Evolutionary conservation across 2,888 invertebrate genomes (phyloP).

Genomic region (Leucozona laternaria): DNA sequence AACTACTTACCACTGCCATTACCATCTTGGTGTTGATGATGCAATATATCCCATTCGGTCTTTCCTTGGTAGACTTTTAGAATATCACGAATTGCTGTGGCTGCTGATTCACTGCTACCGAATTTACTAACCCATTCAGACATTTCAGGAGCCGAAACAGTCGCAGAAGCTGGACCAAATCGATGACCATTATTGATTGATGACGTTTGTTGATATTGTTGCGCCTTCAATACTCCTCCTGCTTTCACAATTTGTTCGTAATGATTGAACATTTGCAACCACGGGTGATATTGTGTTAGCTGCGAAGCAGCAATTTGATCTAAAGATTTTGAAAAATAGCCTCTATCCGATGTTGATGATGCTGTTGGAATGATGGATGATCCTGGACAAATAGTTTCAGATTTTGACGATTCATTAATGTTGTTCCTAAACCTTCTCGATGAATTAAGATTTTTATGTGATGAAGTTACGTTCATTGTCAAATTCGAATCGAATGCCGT

Average conservation of each 20-base stretch:
- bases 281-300: constrained; percentile 12
- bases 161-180: neutral
- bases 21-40: neutral
- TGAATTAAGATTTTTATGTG: neutral
- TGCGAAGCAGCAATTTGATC: neutral
- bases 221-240: neutral
- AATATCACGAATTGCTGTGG: constrained; percentile 48
- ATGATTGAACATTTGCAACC: constrained; percentile 50
- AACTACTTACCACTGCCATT: constrained; percentile 28
- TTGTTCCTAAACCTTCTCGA: neutral
- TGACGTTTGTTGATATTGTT: neutral
- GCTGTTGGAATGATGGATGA: neutral
- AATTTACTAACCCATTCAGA: constrained; percentile 49
- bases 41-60: neutral
- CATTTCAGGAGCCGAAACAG: neutral
- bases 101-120: constrained; percentile 13
- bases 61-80: constrained; percentile 31
- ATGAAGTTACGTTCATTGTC: constrained; percentile 20
- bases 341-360: neutral
- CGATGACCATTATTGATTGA: neutral
- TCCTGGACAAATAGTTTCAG: neutral
- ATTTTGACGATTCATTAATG: neutral
- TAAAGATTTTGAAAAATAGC: neutral
- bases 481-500: constrained; percentile 20
- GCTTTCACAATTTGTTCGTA: constrained; percentile 46